phyloP scores from a whole-genome alignment of 2,797 vertebrate species.

The Ceyx erithaca region DNA sequence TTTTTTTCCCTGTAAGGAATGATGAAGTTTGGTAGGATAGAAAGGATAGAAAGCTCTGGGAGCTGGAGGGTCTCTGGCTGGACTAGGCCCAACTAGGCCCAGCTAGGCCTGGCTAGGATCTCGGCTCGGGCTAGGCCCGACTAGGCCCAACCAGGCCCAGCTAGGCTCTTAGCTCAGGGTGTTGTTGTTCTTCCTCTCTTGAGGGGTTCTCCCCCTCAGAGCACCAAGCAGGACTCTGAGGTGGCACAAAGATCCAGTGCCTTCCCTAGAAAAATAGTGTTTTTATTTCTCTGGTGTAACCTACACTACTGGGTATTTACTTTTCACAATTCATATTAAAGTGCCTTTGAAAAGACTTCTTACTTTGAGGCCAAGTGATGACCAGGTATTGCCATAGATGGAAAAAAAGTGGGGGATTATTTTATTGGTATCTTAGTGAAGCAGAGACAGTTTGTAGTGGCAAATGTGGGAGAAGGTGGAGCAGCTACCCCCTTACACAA shows the following conservation, averaged over 20 bases:
- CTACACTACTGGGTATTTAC: neutral
- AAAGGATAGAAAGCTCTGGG: too few relatives aligned
- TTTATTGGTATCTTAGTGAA: neutral
- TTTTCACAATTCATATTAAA: neutral
- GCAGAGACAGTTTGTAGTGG: neutral
- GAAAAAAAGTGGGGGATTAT: neutral
- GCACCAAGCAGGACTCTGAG: too few relatives aligned
- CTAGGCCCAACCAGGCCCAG: too few relatives aligned
- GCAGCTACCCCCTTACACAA: neutral
- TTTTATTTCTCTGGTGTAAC: neutral
- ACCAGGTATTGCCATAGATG: neutral
- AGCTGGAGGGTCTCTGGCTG: too few relatives aligned
- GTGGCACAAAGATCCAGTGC: neutral
- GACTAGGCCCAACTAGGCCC: too few relatives aligned
- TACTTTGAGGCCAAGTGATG: neutral
- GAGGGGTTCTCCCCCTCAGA: too few relatives aligned
- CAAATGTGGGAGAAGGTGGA: neutral
- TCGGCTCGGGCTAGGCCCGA: too few relatives aligned
- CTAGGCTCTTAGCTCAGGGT: too few relatives aligned
- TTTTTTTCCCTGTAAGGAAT: rapidly evolving
- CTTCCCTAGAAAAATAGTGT: neutral
- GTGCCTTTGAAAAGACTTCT: neutral
- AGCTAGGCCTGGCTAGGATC: too few relatives aligned
- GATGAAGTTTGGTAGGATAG: neutral
- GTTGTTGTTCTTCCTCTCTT: too few relatives aligned